Base-by-base conservation (phyloP, 2,888 invertebrate genomes). In the Hydraecia micacea region DNA sequence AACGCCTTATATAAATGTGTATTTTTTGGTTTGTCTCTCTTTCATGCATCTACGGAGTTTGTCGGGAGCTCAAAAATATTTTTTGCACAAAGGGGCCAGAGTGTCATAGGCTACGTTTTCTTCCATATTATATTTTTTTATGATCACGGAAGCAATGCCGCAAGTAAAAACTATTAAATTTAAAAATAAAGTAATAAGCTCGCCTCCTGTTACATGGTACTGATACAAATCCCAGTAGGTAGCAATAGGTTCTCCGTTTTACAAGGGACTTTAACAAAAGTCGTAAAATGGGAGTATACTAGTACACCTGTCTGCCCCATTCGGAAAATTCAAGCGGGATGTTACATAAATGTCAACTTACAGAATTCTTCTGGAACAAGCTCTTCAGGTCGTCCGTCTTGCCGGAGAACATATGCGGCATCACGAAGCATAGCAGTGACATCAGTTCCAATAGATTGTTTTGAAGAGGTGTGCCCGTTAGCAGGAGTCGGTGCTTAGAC, bases 401-500 rank as follows among this genome's bases (percentile, higher is more conserved):
- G 28, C 98, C 98, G 69, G 98, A 98, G 96, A 99, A 99, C 97
- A 99, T 98, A 88, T 99, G 98, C 0, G 99, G 99, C 99, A 99
- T 99, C 46, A 99, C 99, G 94, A 99, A 99, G 90, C 99, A 98
- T 36, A 99, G 97, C 60, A 99, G 96, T 0, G 99, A 99, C 98
- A 99, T 99, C 84, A 99, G 96, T 95, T 99, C 99, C 67, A 99
- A 94, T 58, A 99, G 97, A 94, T 99, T 99, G 96, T 99, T 99
- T 95, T 99, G 99, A 7, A 99, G 96, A 0, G 99, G 99, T 0
- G 99, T 99, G 5, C 99, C 99, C 0, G 99, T 99, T 39, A 99
- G 95, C 21, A 99, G 97, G 58, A 99, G 97, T 55, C 99, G 97
- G 93, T 98, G 98, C 90, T 98, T 97, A 0, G 99, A 98, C 98